phyloP scores from a whole-genome alignment of 2,888 invertebrate species.

The Coronaproctus castanopsis region DNA sequence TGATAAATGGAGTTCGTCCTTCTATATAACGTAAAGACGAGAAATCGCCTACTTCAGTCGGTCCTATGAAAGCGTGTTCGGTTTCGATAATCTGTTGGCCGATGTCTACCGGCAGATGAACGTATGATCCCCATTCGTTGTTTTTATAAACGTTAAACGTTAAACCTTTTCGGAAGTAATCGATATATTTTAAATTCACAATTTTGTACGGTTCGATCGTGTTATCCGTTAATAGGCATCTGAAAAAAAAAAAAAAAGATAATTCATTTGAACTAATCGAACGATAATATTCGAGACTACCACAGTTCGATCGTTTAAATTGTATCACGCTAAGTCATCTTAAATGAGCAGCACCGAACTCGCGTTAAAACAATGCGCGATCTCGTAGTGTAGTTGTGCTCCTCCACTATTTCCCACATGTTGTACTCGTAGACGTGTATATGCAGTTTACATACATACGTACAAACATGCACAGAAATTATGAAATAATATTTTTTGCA shows the following conservation, averaged over 20 bases:
- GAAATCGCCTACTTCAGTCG: conserved; percentile 76
- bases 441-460: no score
- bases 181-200: conserved; percentile 8
- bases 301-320: no score
- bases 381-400: no score
- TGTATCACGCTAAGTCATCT: no score
- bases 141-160: conserved; percentile 64
- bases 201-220: conserved; percentile 11
- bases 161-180: conserved; percentile 39
- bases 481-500: no score
- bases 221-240: conserved; percentile 7
- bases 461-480: no score
- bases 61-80: conserved; percentile 87
- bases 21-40: conserved; percentile 84
- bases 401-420: no score
- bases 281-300: no score
- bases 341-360: no score
- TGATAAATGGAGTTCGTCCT: conserved; percentile 48
- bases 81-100: conserved; percentile 32
- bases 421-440: no score
- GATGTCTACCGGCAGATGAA: conserved; percentile 50
- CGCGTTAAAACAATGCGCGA: no score
- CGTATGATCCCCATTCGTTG: conserved; percentile 60
- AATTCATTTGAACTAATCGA: no score
- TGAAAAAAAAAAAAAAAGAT: neutral